Base-by-base conservation (phyloP, 2,797 vertebrate species). In the Falco concolor region DNA sequence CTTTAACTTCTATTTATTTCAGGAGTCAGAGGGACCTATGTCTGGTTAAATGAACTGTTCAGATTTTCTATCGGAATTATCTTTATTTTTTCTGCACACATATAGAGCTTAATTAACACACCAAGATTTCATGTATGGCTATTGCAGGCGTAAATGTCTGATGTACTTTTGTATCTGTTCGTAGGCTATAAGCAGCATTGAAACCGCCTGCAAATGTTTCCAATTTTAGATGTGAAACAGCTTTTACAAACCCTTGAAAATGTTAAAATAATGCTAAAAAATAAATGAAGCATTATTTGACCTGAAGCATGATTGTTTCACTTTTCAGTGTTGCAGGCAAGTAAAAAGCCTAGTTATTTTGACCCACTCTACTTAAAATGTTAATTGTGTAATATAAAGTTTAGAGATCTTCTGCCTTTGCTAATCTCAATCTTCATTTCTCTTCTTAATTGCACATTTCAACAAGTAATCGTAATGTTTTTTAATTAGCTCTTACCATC, bases 321-420 rank as follows among this genome's bases (percentile, higher is more conserved):
- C 63, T 91, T 93, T 17, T 34, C 70, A 70, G 3, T 32, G 52
- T 27, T 84, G 69, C 88, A 84, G 90, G 42, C 65, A 79, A 90
- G 61, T 88, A 79, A 78, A 95, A 88, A 93, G 81, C 74, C 24
- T 83, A 2, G 63, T 82, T 89, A 36, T 84, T 90, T 54, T 96
- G 93, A 94, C 88, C 94, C 18, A 3, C 40, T 88, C 90, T 76
- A 45, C 87, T 94, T 95, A 94, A 96, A 93, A 94, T 92, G 96
- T 93, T 96, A 96, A 95, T 95, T 93, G 83, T 79, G 88, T 69
- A 90, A 93, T 90, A 94, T 63, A 97, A 96, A 95, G 92, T 97
- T 95, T 95, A 94, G 88, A 93, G 94, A 95, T 93, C 95, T 94
- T 84, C 91, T 94, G 94, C 90, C 94, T 84, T 12, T 69, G 18